Base-by-base conservation (phyloP, 2,797 vertebrate species). In the Euphonia xanthogaster region DNA sequence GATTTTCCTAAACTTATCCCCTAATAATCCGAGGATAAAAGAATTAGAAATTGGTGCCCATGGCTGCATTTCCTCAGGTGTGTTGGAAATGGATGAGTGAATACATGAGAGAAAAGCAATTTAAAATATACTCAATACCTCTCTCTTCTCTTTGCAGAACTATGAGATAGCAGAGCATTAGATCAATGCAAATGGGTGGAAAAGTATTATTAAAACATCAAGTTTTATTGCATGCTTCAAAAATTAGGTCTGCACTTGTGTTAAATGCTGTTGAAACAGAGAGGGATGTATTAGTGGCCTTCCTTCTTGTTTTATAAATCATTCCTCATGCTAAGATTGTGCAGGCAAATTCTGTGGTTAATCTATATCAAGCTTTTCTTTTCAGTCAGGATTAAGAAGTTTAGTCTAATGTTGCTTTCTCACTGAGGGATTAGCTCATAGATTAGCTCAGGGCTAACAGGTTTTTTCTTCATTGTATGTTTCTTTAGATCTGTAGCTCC, bases 381-480 rank as follows among this genome's bases (percentile, higher is more conserved):
- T 88, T 96, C 48, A 92, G 25, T 58, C 48, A 44, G 53, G 72
- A 57, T 93, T 92, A 90, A 84, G 37, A n/a, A 54, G 8, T 72
- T 87, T 61, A 47, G 18, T 86, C 71, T 88, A 68, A 88, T 79
- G 74, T 76, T 88, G 42, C 78, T 85, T 94, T 96, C 70, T 84
- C 2, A 4, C 39, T 86, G 78, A 77, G 48, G 76, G 86, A 92
- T 96, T 91, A 90, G 68, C 40, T 65, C 18, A 28, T 35, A 90
- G 78, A 94, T 94, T 88, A 93, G 76, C 81, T 92, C 78, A 73
- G 67, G 51, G 62, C 83, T 94, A 94, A 91, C 82, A 75, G 47
- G 6, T 63, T 94, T 95, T 94, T 91, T 67, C 58, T 89, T 93
- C 79, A 53, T 63, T 94, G 51, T 83, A 20, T n/a, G 9, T 57